Conservation (phyloP, 2,113 vertebrate species). For the Xiphias gladius region DNA sequence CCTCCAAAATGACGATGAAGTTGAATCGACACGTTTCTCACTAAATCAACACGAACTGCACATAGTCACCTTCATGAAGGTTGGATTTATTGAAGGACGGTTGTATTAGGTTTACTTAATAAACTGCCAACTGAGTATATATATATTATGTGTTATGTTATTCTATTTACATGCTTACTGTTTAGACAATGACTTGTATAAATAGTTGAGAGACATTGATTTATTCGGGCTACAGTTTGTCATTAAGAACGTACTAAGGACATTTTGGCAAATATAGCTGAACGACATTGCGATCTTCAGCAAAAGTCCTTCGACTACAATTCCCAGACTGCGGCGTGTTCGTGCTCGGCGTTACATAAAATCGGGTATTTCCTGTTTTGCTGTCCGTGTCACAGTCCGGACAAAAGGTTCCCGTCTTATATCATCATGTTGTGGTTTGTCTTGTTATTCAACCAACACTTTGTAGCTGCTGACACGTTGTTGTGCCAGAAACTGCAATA, state of each 20-base stretch:
- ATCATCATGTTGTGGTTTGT: not conserved
- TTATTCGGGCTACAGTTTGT: not conserved
- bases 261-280: not conserved
- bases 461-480: not conserved
- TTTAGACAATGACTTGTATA: not conserved
- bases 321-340: conserved; percentile 31
- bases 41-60: no score
- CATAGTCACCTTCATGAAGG: no score
- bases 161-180: not conserved
- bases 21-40: no score
- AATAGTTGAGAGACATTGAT: not conserved
- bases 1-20: no score
- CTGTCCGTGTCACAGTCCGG: not conserved
- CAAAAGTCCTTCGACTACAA: conserved; percentile 21
- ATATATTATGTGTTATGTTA: not conserved
- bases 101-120: not conserved
- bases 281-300: not conserved
- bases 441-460: conserved; percentile 7
- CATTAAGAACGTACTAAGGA: not conserved
- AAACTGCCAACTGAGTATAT: not conserved
- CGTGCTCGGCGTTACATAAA: conserved; percentile 44
- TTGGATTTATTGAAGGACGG: no score
- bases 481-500: no score
- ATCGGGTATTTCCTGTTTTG: conserved; percentile 59
- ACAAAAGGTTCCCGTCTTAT: conserved; percentile 48